Evolutionary conservation across 2,888 invertebrate species (phyloP).

Genomic region (Calameuta filiformis): DNA sequence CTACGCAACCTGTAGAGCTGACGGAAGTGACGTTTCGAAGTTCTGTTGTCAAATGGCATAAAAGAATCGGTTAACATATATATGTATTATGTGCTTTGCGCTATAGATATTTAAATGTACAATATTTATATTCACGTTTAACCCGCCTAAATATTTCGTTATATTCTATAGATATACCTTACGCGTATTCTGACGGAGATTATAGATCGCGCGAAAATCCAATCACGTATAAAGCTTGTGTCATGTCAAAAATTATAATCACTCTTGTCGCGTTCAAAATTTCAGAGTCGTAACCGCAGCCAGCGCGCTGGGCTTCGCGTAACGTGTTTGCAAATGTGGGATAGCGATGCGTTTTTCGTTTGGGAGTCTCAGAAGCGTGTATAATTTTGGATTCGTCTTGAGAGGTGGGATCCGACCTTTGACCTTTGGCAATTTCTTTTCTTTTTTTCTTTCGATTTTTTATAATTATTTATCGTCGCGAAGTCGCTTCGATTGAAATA

Average conservation of each 20-base stretch:
- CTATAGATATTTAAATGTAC: neutral
- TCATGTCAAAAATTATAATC: conserved; percentile 34
- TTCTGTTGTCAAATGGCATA: neutral
- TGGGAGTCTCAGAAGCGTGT: no score
- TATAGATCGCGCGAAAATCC: conserved; percentile 10
- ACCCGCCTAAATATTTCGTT: neutral
- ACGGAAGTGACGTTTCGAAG: neutral
- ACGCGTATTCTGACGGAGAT: neutral
- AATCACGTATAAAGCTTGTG: conserved; percentile 27
- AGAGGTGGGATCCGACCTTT: neutral
- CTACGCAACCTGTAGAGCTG: neutral
- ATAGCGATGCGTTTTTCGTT: no score
- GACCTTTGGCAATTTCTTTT: neutral
- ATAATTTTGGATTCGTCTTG: neutral
- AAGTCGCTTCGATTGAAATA: neutral
- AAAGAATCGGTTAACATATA: neutral
- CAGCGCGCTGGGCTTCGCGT: neutral
- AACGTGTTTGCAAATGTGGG: neutral
- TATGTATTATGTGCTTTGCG: neutral
- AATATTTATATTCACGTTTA: neutral
- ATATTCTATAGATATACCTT: neutral
- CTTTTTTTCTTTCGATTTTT: neutral
- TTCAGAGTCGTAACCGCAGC: neutral
- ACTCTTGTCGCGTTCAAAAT: conserved; percentile 13
- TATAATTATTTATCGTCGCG: neutral